Base-by-base conservation (phyloP, 2,797 vertebrate genomes). In the Sebastes minor region DNA sequence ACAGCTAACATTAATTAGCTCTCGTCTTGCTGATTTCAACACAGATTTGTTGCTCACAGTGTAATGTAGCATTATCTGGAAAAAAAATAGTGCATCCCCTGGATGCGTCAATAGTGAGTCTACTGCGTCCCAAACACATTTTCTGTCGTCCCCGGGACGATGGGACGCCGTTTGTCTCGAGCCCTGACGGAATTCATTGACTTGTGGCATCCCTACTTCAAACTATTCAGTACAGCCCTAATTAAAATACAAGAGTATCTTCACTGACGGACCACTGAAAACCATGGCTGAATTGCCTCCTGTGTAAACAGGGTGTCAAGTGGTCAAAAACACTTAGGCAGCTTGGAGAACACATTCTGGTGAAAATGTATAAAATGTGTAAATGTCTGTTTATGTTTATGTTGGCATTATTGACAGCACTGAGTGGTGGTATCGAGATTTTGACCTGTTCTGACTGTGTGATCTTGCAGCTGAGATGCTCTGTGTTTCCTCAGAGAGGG, bases 401-500 rank as follows among this genome's bases (percentile, higher is more conserved):
- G 18, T 52, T 52, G 46, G 16, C 13, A 20, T 52, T 61, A 28
- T 22, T 33, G 25, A 6, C 11, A 42, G 28, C 3, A 8, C 30
- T 4, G 0, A n/a, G 27, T 55, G 5, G 30, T 20, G 5, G 23
- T 46, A 0, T 20, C 12, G 18, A 28, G 27, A 52, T 52, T 8
- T 18, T 49, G 59, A 32, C 5, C 4, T 65, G n/a, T 80, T 66
- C 46, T 84, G 23, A 42, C 23, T 69, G 49, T 74, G 42, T 63
- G 42, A 33, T n/a, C 7, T 9, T 74, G 38, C 6, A 32, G 46
- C 80, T 74, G 55, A 78, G 3, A 64, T 61, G 42, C 18, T 85
- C 20, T 87, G 5, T 92, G 71, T 92, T 74, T 88, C 85, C 71
- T 57, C 92, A 98, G 97, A 97, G 84, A 97, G 98, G 93, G 97